Percentiles rank a stretch among this genome's conserved stretches.
phyloP scores from a whole-genome alignment of 1,140 invertebrate species.

The Trichonephila inaurata region DNA sequence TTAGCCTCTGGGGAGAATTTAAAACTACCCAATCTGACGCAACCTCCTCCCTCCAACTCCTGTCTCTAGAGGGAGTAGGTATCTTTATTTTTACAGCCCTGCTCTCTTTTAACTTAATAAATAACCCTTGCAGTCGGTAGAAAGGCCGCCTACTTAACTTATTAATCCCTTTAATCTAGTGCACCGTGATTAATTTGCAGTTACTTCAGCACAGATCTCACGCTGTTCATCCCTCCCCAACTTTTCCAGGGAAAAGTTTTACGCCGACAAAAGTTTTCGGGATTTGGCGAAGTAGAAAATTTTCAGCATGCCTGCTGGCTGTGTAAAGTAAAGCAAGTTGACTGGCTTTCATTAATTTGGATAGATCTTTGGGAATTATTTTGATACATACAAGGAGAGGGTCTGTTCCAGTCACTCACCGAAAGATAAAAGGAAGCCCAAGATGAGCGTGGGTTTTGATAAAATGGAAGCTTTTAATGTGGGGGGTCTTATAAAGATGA shows the following conservation, averaged over 20 bases:
- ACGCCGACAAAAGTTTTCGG: constrained; percentile 23
- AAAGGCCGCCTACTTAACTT: constrained; percentile 35
- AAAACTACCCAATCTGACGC: neutral
- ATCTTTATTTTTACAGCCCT: constrained; percentile 22
- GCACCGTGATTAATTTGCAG: constrained; percentile 42
- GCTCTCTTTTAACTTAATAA: constrained; percentile 56
- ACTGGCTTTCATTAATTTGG: constrained; percentile 28
- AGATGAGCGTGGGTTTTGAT: neutral
- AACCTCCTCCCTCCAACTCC: neutral
- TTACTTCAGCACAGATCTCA: constrained; percentile 10
- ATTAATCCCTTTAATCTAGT: constrained; percentile 47
- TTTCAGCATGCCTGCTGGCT: constrained; percentile 12
- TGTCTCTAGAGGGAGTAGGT: neutral
- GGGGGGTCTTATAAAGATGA: neutral
- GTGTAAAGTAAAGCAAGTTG: neutral
- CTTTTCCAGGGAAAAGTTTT: constrained; percentile 19
- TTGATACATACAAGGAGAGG: constrained; percentile 15
- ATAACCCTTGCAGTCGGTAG: constrained; percentile 14
- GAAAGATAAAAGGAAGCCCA: neutral
- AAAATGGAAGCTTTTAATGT: neutral
- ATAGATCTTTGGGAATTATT: constrained; percentile 35
- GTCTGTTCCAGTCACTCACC: neutral
- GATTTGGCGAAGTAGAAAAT: constrained; percentile 30
- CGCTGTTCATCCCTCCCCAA: constrained; percentile 14
- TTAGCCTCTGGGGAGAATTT: constrained; percentile 41